phyloP scores from a whole-genome alignment of 2,113 vertebrate species.

The Phycodurus eques region DNA sequence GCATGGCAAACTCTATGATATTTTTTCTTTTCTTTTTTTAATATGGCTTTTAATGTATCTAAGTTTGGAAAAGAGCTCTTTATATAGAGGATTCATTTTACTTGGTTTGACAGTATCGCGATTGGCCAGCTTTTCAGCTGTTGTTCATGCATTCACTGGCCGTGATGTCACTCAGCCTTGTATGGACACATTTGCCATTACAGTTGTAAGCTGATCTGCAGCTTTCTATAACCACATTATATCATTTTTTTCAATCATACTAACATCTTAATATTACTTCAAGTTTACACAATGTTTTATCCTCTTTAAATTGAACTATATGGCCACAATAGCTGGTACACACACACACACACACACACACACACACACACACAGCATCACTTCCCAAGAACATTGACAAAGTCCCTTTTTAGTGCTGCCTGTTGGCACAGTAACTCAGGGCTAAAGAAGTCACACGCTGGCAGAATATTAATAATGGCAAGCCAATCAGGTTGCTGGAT shows the following conservation, averaged over 20 bases:
- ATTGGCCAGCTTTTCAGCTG: too few species aligned
- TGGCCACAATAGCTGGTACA: background rate
- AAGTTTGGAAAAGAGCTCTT: too few species aligned
- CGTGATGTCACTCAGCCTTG: too few species aligned
- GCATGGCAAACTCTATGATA: too few species aligned
- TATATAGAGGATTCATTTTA: too few species aligned
- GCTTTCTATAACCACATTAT: background rate
- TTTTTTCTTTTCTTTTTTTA: too few species aligned
- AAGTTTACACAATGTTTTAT: background rate
- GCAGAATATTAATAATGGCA: slow-evolving; percentile 75
- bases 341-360: background rate
- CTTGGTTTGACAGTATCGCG: too few species aligned
- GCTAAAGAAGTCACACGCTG: slow-evolving; percentile 76
- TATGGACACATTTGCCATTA: too few species aligned
- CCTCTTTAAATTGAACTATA: background rate
- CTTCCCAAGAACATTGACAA: slow-evolving; percentile 77
- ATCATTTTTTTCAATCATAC: background rate
- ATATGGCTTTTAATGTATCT: too few species aligned
- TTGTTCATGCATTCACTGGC: too few species aligned
- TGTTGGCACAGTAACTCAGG: slow-evolving; percentile 76
- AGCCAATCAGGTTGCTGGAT: slow-evolving; percentile 72
- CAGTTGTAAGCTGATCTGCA: background rate
- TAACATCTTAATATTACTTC: background rate
- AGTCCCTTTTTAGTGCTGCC: slow-evolving; percentile 79
- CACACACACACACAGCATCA: slow-evolving; percentile 53